Percentiles rank a stretch among this genome's conserved stretches.
phyloP scores from a whole-genome alignment of 2,113 vertebrate species.

The Cottus gobio region DNA sequence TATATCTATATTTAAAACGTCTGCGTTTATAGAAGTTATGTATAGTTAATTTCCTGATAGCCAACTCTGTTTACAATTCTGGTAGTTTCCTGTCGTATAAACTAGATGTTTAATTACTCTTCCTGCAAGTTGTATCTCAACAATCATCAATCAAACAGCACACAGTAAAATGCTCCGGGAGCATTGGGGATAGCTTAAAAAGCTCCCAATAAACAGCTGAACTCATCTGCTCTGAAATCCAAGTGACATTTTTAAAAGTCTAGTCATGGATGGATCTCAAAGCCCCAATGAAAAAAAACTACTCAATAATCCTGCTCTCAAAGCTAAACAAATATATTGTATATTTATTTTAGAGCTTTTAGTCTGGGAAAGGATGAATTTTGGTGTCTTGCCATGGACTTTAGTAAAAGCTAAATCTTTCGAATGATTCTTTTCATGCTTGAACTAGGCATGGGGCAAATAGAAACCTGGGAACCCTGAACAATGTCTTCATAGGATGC shows the following conservation, averaged over 20 bases:
- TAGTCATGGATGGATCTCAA: not conserved
- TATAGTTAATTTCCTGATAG: too few relatives aligned
- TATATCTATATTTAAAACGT: too few relatives aligned
- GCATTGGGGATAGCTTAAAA: not conserved
- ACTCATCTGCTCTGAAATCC: slow-evolving; percentile 30
- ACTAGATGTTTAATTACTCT: too few relatives aligned
- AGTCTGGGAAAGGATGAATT: not conserved
- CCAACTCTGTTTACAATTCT: too few relatives aligned
- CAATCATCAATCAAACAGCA: slow-evolving; percentile 42
- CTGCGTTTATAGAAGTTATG: too few relatives aligned
- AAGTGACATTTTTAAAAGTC: slow-evolving; percentile 22
- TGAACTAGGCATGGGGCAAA: not conserved
- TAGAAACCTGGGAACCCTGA: slow-evolving; percentile 1
- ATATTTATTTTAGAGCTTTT: not conserved
- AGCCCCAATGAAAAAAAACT: slow-evolving; percentile 12
- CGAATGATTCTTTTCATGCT: not conserved
- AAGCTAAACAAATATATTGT: slow-evolving; percentile 10
- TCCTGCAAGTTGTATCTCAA: too few relatives aligned
- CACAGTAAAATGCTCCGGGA: not conserved
- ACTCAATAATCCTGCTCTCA: slow-evolving; percentile 13
- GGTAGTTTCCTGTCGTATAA: too few relatives aligned
- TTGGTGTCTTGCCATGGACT: slow-evolving; percentile 21
- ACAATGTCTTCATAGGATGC: not conserved
- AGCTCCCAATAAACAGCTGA: slow-evolving; percentile 14
- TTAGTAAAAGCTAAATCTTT: slow-evolving; percentile 23